Evolutionary conservation across 2,797 vertebrate species (phyloP), one percentile per base, ranked within the genome.

Genomic region (Halcyon leucocephala): DNA sequence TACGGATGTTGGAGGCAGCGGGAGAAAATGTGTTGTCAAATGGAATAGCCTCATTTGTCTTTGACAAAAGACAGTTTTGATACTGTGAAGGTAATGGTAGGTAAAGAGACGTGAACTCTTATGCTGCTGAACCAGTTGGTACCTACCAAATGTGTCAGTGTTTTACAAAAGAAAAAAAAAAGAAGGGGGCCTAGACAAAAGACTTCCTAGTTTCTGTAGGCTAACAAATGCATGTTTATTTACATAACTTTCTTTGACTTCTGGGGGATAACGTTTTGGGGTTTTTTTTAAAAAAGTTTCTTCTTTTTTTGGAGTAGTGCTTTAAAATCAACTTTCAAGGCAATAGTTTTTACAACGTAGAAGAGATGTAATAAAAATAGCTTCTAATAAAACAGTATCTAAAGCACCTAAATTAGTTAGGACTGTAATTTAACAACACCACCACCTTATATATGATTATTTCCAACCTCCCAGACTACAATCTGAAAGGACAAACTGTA

Each of bases 251-350:
- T 46, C 20, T 48, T 20, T 64, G 42, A 73, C 18, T 54, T 69
- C 25, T 29, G 8, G 5, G 3, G 21, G 6, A 58, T 28, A 46
- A 61, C 66, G 37, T 31, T 41, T 22, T 42, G 42, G 7, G 14
- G 15, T 35, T 1, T 19, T 52, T 48, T 26, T 8, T 1, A 4
- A 14, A 64, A 21, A 44, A 10, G 1, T 12, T 35, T 65, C 3
- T 82, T 62, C 42, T 73, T 1, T 51, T 28, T 28, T 28, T 64
- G 65, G 60, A 61, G n/a, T 29, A 57, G 48, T 73, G 29, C 48
- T 94, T 94, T 85, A 46, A 87, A 77, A 19, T 54, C 69, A 24
- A 52, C 51, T 74, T 88, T 69, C 52, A 82, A 66, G 29, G 24
- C 20, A 49, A 7, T 11, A 9, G 5, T 8, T 90, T 78, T 64